These are phyloP conservation scores for Antechinus flavipes DNA, from an alignment of 2,113 vertebrate genomes.

Conservation along the genomic window DNA sequence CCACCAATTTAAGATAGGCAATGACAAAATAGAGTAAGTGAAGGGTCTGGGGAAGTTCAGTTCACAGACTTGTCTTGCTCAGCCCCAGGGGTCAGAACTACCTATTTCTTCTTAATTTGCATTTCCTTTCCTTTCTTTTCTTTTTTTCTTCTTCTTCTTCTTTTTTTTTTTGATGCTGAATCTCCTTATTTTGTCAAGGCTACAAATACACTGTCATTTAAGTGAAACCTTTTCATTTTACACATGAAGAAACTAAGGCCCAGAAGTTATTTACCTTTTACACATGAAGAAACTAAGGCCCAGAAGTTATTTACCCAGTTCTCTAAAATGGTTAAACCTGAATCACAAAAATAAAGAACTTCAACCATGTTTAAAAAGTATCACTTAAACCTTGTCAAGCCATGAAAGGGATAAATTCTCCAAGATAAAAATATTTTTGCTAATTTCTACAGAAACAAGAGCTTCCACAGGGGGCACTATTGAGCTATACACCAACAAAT, in stretches of 20 bases:
- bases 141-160: no score
- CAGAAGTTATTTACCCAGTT: neutral
- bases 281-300: no score
- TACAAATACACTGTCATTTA: neutral
- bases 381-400: neutral
- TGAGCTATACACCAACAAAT: neutral
- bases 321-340: neutral
- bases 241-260: neutral
- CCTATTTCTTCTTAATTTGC: neutral
- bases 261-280: no score
- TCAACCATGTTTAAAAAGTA: neutral
- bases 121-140: neutral
- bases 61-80: neutral
- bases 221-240: neutral
- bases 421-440: neutral
- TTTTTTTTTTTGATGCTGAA: neutral
- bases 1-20: neutral
- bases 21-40: neutral
- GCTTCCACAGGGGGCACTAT: constrained; percentile 43
- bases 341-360: neutral
- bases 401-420: neutral
- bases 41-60: neutral
- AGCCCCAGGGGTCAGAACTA: neutral
- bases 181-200: neutral
- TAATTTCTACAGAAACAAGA: neutral